Evolutionary conservation across 1,140 invertebrate genomes (phyloP).

Genomic region (Steinernema khuongi): DNA sequence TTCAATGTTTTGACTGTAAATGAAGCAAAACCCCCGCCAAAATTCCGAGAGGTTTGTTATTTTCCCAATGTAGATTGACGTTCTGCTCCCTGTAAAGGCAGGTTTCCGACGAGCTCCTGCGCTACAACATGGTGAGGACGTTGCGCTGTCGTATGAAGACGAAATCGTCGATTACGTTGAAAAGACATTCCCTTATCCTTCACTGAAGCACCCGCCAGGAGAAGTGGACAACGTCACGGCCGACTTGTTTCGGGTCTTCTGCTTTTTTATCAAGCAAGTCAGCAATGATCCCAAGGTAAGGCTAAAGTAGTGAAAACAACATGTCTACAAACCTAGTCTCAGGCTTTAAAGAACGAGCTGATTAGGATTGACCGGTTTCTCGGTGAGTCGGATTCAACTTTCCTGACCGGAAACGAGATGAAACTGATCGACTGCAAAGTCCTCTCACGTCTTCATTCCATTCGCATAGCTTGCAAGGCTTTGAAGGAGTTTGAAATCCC

Average conservation of each 20-base stretch:
- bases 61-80: not conserved
- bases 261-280: slow-evolving; percentile 25
- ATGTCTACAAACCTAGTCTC: not conserved
- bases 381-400: not conserved
- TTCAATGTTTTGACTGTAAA: slow-evolving; percentile 23
- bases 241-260: slow-evolving; percentile 22
- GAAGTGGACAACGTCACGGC: slow-evolving; percentile 20
- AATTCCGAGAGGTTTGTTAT: slow-evolving; percentile 16
- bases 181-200: slow-evolving; percentile 14
- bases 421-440: slow-evolving; percentile 2
- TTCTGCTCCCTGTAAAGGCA: not conserved
- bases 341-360: not conserved
- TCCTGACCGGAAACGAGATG: not conserved
- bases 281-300: slow-evolving; percentile 23
- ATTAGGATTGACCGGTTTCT: not conserved
- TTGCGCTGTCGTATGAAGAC: slow-evolving; percentile 11
- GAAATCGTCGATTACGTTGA: slow-evolving; percentile 25
- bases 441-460: not conserved
- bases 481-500: slow-evolving; percentile 4
- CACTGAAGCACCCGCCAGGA: slow-evolving; percentile 1
- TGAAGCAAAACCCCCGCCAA: slow-evolving; percentile 19
- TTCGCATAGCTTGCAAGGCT: not conserved
- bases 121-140: slow-evolving; percentile 19
- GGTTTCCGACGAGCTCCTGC: slow-evolving; percentile 20
- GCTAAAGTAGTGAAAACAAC: not conserved